These are phyloP conservation scores for Holacanthus passer DNA, from an alignment of 2,113 vertebrate species.

Conservation along the genomic window DNA sequence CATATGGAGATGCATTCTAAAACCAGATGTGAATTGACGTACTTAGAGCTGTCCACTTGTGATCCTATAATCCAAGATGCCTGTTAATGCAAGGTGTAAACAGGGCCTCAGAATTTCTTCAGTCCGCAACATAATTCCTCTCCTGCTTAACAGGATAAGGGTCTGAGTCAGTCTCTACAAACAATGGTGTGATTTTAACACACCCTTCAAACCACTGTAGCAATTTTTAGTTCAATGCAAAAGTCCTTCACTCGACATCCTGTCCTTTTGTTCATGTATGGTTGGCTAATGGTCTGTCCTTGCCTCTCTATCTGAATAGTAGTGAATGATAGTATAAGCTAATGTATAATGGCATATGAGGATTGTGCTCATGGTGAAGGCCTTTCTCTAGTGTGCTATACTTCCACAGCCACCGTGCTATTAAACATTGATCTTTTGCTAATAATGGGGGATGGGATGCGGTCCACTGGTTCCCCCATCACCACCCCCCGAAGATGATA, in stretches of 20 bases:
- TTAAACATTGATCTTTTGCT: constrained; percentile 56
- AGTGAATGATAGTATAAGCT: constrained; percentile 10
- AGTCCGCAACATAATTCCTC: neutral
- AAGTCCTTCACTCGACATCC: neutral
- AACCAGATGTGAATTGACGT: too few species aligned
- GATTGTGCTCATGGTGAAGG: constrained; percentile 1
- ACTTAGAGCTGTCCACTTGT: too few species aligned
- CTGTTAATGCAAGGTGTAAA: too few species aligned
- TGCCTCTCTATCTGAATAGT: neutral
- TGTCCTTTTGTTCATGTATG: neutral
- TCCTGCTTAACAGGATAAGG: constrained; percentile 17
- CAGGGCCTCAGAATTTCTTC: neutral
- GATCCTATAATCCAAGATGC: too few species aligned
- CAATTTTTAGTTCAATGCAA: neutral
- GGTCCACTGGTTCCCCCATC: neutral
- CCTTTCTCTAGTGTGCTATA: neutral
- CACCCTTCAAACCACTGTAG: neutral
- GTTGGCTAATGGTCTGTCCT: neutral
- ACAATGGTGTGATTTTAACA: constrained; percentile 28
- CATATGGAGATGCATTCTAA: too few species aligned
- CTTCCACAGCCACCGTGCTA: neutral
- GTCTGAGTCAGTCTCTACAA: neutral
- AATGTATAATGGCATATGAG: neutral
- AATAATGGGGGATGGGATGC: constrained; percentile 44
- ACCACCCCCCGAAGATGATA: constrained; percentile 46